Evolutionary conservation across 2,797 vertebrate species (phyloP), one percentile per base, ranked within the genome.

Genomic region (Setipinna tenuifilis): DNA sequence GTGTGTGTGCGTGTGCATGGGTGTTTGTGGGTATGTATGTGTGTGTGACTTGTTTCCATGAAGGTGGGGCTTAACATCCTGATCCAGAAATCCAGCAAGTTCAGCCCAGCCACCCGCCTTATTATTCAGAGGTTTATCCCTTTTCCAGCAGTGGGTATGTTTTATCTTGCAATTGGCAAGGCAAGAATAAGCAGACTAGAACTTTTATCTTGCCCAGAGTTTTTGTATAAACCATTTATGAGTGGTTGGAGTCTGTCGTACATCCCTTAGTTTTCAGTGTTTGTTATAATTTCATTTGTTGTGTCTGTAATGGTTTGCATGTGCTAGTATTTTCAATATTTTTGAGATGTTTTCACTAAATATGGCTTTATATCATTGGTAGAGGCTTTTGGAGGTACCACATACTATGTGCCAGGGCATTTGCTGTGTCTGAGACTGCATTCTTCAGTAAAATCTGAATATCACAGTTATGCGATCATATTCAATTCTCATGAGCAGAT

Each of bases 81-180:
- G 90, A 96, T 99, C 90, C 95, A 98, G 93, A 98, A 96, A 92
- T 97, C 98, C 89, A 97, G 95, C 94, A 97, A 95, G 90, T 95
- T 98, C 91, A 98, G 94, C 41, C 98, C 98, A 0, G 95, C 97
- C 87, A 98, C 98, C 82, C 96, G 97, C 87, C 97, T 97, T 90
- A 94, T 99, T 75, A 97, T 99, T 87, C 98, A 99, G 96, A 97
- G 98, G 91, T 96, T 99, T 0, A 96, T 99, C 91, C 98, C 98
- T 0, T 99, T 99, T 90, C 97, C 98, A 19, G 98, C 98, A 84
- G 97, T 99, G 28, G 98, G 98, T 99, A 94, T 91, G 97, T 93
- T 88, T 85, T 46, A 21, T 23, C 41, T 14, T 44, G 65, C 17
- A 54, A 46, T 54, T 54, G 50, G 50, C 50, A 28, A 62, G 2